phyloP scores from a whole-genome alignment of 2,888 invertebrate species.

The Galerucella pusilla region DNA sequence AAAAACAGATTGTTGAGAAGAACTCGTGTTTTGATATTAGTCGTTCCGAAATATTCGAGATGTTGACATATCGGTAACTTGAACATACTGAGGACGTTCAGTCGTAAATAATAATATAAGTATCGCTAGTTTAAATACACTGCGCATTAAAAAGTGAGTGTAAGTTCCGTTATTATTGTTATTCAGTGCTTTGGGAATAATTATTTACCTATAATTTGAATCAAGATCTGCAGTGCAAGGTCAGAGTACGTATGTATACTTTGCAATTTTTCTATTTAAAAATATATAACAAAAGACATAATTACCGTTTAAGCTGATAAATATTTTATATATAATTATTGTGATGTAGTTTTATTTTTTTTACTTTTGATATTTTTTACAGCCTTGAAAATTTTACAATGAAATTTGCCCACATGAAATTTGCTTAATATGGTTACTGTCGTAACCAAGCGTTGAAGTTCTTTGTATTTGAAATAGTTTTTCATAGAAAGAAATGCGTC shows the following conservation, averaged over 20 bases:
- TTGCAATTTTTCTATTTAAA: background rate
- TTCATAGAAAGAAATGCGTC: background rate
- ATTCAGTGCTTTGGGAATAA: slow-evolving; percentile 21
- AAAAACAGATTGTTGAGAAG: slow-evolving; percentile 47
- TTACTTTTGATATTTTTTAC: background rate
- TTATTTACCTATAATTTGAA: slow-evolving; percentile 9
- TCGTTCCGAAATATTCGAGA: slow-evolving; percentile 45
- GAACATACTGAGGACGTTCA: background rate
- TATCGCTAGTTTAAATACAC: background rate
- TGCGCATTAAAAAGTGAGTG: slow-evolving; percentile 47
- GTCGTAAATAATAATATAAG: background rate
- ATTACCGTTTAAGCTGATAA: no score
- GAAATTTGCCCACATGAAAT: slow-evolving; percentile 26
- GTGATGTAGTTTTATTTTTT: background rate
- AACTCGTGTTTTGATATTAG: slow-evolving; percentile 45
- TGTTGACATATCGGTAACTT: slow-evolving; percentile 44
- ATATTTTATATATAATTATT: background rate
- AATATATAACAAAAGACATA: no score
- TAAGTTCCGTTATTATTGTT: slow-evolving; percentile 40
- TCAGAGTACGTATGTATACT: slow-evolving; percentile 19
- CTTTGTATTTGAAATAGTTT: slow-evolving; percentile 1
- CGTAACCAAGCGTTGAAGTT: slow-evolving; percentile 19
- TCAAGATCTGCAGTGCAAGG: slow-evolving; percentile 30
- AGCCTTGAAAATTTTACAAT: slow-evolving; percentile 25
- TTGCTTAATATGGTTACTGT: slow-evolving; percentile 22